These are phyloP conservation scores for Leptoteleia sp. DNA, from an alignment of 1,140 invertebrate genomes.

Conservation along the genomic window DNA sequence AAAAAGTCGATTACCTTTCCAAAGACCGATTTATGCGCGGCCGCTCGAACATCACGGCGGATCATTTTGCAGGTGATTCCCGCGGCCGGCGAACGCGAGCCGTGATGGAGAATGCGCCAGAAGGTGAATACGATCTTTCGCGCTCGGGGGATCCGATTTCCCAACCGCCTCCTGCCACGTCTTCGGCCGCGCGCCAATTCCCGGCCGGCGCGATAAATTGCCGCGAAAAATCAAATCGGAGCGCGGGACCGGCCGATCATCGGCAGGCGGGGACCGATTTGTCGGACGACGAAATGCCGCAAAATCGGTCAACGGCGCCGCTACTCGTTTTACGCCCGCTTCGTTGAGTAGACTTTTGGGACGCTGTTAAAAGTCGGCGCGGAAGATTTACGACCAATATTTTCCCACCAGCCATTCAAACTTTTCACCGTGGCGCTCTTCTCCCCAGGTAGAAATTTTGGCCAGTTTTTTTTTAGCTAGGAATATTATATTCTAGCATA, in stretches of 20 bases:
- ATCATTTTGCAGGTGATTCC: constrained; percentile 65
- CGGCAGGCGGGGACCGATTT: constrained; percentile 32
- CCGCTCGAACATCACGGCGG: constrained; percentile 54
- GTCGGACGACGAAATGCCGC: constrained; percentile 23
- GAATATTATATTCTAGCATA: too few relatives aligned
- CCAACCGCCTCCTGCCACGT: constrained; percentile 42
- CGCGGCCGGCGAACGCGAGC: constrained; percentile 22
- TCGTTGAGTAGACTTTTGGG: too few relatives aligned
- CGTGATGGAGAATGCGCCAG: constrained; percentile 65
- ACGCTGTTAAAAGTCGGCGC: too few relatives aligned
- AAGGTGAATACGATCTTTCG: constrained; percentile 65
- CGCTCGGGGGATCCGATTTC: constrained; percentile 59
- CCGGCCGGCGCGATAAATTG: constrained; percentile 47
- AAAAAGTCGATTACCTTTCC: constrained; percentile 62
- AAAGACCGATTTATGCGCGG: constrained; percentile 62
- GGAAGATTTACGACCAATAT: too few relatives aligned
- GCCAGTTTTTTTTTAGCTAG: too few relatives aligned
- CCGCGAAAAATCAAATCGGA: constrained; percentile 33
- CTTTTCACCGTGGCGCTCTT: too few relatives aligned
- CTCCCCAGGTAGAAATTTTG: too few relatives aligned
- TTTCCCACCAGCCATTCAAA: too few relatives aligned
- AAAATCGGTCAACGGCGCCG: constrained; percentile 25
- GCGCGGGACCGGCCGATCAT: too few relatives aligned
- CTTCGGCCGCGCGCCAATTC: constrained; percentile 35
- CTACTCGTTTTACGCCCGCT: constrained; percentile 24